Base-by-base conservation (phyloP, 2,797 vertebrate genomes). In the Enteromius anoplus region DNA sequence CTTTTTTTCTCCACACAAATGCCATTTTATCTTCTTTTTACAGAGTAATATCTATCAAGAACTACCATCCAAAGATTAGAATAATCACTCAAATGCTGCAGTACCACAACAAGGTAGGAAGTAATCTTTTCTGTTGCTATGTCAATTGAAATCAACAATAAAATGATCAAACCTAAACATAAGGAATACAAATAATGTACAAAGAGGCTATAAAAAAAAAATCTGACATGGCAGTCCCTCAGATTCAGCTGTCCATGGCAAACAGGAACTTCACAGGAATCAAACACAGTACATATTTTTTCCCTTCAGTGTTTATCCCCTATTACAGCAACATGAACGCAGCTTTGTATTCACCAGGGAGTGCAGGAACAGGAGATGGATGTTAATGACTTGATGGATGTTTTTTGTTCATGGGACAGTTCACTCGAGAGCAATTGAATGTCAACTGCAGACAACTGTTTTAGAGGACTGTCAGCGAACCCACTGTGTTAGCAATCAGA, bases 51-150 rank as follows among this genome's bases (percentile, higher is more conserved):
- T 99, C 98, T 58, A 99, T 99, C 91, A 99, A 99, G 93, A 99
- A 99, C 92, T 99, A 99, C 88, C 97, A 98, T 87, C 98, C 98
- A 83, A 99, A 98, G 94, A 99, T 99, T 92, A 94, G 98, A 95
- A 99, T 99, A 90, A 99, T 99, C 82, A 99, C 98, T 89, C 98
- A 99, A 92, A 99, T 99, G 98, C 93, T 99, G 89, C 98, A 99
- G 89, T 99, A 99, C 93, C 98, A 99, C 93, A 99, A 99, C 88
- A 99, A 99, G 98, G 98, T 99, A 94, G 92, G 45, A 23, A 0
- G 3, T 72, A 21, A 53, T 6, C 17, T 23, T 49, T 80, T 84
- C 15, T 82, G 14, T 17, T 19, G 5, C 42, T 15, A 19, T 64
- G 23, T 34, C 53, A 80, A 19, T 4, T 53, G 17, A 70, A 42